These are phyloP conservation scores for Solea solea DNA, from an alignment of 2,113 vertebrate genomes.

Conservation along the genomic window DNA sequence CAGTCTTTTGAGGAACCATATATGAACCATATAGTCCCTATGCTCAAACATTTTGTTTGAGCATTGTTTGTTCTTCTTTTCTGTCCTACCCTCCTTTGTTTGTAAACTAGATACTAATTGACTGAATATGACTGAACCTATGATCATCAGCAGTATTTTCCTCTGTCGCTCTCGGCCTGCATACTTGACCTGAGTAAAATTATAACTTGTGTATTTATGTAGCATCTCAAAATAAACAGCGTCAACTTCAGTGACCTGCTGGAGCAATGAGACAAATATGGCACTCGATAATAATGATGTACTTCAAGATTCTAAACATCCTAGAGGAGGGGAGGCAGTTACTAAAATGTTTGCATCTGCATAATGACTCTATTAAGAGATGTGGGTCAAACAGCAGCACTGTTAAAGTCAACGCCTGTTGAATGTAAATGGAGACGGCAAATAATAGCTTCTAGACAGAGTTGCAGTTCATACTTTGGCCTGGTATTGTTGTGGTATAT, in stretches of 20 bases:
- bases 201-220: constrained; percentile 70
- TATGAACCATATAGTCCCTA: no score
- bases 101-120: constrained; percentile 26
- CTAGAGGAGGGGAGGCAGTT: constrained; percentile 3
- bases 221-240: constrained; percentile 62
- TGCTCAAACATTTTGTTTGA: neutral
- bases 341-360: constrained; percentile 4
- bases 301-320: constrained; percentile 15
- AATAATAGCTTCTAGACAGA: constrained; percentile 11
- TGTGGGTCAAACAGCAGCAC: constrained; percentile 38
- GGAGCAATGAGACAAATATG: constrained; percentile 1
- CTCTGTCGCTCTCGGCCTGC: constrained; percentile 30
- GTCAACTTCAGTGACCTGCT: constrained; percentile 22
- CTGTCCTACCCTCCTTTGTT: constrained; percentile 25
- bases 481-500: constrained; percentile 2
- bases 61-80: neutral
- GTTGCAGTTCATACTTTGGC: neutral
- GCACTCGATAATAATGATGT: constrained; percentile 5
- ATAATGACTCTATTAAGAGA: constrained; percentile 34
- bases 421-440: constrained; percentile 8
- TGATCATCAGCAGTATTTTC: constrained; percentile 60
- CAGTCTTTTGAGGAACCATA: neutral
- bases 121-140: constrained; percentile 32
- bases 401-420: neutral
- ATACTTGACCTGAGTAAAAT: constrained; percentile 52